These are phyloP conservation scores for Agraylea sexmaculata DNA, from an alignment of 1,140 invertebrate species.

Conservation along the genomic window DNA sequence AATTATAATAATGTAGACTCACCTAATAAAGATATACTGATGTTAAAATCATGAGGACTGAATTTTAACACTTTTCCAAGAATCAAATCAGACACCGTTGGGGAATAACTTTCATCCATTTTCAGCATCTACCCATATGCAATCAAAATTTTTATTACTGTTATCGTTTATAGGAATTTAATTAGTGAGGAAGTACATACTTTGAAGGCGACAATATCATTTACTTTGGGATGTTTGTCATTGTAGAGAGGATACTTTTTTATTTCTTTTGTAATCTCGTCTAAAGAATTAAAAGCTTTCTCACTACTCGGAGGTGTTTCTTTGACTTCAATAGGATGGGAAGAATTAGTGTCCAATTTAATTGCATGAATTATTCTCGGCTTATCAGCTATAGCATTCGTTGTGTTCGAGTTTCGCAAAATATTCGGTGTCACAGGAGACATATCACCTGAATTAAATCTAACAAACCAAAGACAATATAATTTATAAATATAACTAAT, in stretches of 20 bases:
- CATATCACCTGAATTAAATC: slow-evolving; percentile 7
- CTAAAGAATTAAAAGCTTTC: not conserved
- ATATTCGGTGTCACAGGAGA: slow-evolving; percentile 7
- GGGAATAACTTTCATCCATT: slow-evolving; percentile 16
- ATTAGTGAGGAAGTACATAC: slow-evolving; percentile 2
- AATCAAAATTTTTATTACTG: not conserved
- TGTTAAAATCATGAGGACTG: slow-evolving; percentile 4
- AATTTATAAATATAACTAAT: slow-evolving; percentile 1
- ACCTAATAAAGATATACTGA: slow-evolving; percentile 8
- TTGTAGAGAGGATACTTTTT: slow-evolving; percentile 12
- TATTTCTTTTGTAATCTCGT: slow-evolving; percentile 11
- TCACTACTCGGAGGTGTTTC: too few species aligned
- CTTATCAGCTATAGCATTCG: slow-evolving; percentile 8
- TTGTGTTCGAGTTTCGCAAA: slow-evolving; percentile 11
- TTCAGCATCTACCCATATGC: slow-evolving; percentile 14
- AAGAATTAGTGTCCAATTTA: too few species aligned
- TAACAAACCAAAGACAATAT: slow-evolving; percentile 9
- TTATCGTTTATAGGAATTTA: not conserved
- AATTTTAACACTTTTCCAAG: slow-evolving; percentile 13
- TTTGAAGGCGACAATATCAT: slow-evolving; percentile 14
- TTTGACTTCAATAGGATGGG: too few species aligned
- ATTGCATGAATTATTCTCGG: slow-evolving; percentile 16
- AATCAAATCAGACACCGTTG: slow-evolving; percentile 14
- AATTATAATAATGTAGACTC: not conserved
- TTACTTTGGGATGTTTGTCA: slow-evolving; percentile 5